These are phyloP conservation scores for Zaprionus kolodkinae DNA, from an alignment of 1,140 invertebrate genomes.

Conservation along the genomic window DNA sequence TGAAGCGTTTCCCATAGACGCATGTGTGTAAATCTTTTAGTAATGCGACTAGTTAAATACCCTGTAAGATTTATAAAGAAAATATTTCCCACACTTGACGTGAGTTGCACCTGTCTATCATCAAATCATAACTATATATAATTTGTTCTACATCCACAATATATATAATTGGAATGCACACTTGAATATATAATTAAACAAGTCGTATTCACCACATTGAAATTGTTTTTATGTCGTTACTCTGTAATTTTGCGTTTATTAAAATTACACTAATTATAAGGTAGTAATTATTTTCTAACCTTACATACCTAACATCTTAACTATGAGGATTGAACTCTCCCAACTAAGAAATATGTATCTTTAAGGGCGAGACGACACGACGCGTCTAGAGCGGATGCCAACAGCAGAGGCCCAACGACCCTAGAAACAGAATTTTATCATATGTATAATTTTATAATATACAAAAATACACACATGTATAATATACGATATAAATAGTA, in stretches of 20 bases:
- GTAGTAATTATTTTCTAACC: background rate
- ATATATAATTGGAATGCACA: background rate
- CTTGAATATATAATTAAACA: conserved; percentile 3
- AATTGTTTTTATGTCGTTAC: background rate
- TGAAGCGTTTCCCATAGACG: background rate
- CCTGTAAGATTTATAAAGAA: background rate
- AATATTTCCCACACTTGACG: background rate
- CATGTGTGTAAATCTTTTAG: background rate
- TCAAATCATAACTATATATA: background rate
- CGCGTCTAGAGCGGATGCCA: conserved; percentile 26
- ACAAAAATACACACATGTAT: background rate
- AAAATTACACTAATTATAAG: conserved; percentile 4
- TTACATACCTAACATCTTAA: background rate
- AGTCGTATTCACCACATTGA: background rate
- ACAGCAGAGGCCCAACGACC: conserved; percentile 32
- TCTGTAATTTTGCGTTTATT: conserved; percentile 4
- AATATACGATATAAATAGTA: conserved; percentile 2
- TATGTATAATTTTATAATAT: background rate
- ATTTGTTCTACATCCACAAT: background rate
- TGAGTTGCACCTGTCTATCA: background rate
- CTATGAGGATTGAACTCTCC: background rate
- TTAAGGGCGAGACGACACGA: conserved; percentile 6
- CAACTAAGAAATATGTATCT: conserved; percentile 6
- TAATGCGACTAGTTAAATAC: background rate
- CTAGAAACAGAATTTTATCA: conserved; percentile 28